Evolutionary conservation across 2,113 vertebrate genomes (phyloP).

Genomic region (Otis tarda): DNA sequence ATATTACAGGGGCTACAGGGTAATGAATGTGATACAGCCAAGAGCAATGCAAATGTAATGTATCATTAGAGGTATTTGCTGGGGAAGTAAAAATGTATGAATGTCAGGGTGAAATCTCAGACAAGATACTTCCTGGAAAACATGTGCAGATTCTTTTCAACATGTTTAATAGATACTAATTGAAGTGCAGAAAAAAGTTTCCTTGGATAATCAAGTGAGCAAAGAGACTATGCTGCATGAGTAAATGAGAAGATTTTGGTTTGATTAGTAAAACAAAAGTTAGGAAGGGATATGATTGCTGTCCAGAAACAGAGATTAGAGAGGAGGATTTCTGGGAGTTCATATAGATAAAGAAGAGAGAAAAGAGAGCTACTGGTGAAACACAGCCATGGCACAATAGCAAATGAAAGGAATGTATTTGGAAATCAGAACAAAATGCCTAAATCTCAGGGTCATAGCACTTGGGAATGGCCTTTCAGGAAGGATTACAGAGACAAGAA

Average conservation of each 20-base stretch:
- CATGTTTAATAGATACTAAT: neutral
- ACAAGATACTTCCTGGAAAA: neutral
- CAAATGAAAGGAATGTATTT: neutral
- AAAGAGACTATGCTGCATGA: neutral
- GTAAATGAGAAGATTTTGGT: neutral
- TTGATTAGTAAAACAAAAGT: slow-evolving; percentile 15
- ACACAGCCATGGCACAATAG: neutral
- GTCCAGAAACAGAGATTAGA: neutral
- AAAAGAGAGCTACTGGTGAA: neutral
- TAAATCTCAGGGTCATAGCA: neutral
- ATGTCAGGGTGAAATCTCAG: neutral
- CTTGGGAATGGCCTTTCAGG: neutral
- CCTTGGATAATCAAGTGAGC: neutral
- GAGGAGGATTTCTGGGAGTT: neutral
- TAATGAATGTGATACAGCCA: neutral
- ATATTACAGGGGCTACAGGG: too few relatives aligned
- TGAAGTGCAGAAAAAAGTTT: neutral
- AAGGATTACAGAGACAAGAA: neutral
- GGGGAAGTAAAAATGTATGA: neutral
- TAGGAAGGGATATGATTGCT: neutral
- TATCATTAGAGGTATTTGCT: neutral
- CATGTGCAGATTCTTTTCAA: neutral
- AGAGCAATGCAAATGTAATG: neutral
- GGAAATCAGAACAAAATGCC: neutral
- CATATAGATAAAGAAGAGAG: neutral